Evolutionary conservation across 2,113 vertebrate species (phyloP), one percentile per base, ranked within the genome.

Genomic region (Forbesichthys agassizii): DNA sequence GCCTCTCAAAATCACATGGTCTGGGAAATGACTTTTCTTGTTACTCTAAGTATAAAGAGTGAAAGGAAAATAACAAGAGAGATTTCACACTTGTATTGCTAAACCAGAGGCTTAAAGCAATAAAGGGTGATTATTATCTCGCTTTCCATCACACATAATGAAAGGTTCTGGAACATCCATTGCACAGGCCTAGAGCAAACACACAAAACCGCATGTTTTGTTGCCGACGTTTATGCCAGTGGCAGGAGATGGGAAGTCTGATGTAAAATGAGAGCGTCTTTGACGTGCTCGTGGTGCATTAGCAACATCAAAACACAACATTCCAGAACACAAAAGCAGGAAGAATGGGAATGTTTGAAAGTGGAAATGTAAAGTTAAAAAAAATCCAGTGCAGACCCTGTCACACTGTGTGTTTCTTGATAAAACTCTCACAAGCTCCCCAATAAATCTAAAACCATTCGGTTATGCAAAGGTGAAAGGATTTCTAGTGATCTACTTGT

Each of bases 261-360:
- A 20, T 64, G 73, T 61, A 33, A 86, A 73, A 73, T 56, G 49
- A 64, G 10, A 4, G 11, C 71, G 2, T 47, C 14, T 9, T 27
- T 27, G 27, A 27, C 27, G 20, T 2, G 27, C 27, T 27, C 27
- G 27, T 48, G 48, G 75, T 73, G 80, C 78, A 71, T 78, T 69
- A 71, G 69, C n/a, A 11, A 61, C 27, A 69, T 13, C 11, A 67
- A 68, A 86, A 83, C 47, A 80, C 55, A 70, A 76, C 86, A 90
- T 92, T 91, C 90, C 88, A 84, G 56, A 57, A 71, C 66, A 90
- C 89, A 91, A 91, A 90, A 59, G 33, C 83, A 90, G 90, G 88
- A 92, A 91, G 82, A 68, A 61, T 56, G 67, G 66, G 56, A 84
- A 82, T 83, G 75, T 78, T 88, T 66, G 63, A 48, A 8, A 42